Evolutionary conservation across 2,113 vertebrate genomes (phyloP).

Genomic region (Clarias macrocephalus): DNA sequence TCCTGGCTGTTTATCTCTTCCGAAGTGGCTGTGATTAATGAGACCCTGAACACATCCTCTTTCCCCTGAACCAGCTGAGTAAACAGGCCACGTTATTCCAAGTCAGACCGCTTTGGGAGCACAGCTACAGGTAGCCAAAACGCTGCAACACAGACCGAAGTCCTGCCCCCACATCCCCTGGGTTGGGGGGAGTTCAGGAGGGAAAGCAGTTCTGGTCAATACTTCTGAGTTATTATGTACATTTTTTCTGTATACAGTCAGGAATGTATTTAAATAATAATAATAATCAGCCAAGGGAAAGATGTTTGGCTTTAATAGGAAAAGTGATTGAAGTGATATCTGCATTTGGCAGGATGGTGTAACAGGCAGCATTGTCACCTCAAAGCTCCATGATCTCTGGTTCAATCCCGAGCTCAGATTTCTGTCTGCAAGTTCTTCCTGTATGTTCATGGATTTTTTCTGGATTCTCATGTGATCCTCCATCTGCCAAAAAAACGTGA

Average conservation of each 20-base stretch:
- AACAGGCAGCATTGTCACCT: background rate
- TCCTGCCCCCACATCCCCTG: slow-evolving; percentile 39
- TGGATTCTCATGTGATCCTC: background rate
- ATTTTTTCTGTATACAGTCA: background rate
- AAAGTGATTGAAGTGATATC: background rate
- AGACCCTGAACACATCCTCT: slow-evolving; percentile 80
- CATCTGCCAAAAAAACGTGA: background rate
- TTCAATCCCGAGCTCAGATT: background rate
- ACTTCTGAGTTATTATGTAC: background rate
- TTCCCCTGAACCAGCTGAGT: slow-evolving; percentile 86
- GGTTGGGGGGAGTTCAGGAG: slow-evolving; percentile 4
- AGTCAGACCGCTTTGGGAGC: slow-evolving; percentile 55
- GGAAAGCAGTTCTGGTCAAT: background rate
- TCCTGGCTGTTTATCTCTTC: slow-evolving; percentile 78
- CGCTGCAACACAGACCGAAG: slow-evolving; percentile 28
- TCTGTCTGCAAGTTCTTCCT: background rate
- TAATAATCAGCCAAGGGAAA: background rate
- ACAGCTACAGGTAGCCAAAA: slow-evolving; percentile 66
- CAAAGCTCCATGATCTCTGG: background rate
- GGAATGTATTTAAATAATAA: background rate
- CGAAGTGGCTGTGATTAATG: slow-evolving; percentile 85
- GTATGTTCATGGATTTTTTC: background rate
- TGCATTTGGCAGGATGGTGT: no score
- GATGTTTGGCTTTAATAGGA: background rate
- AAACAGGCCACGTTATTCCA: slow-evolving; percentile 75